Percentiles rank a stretch among this genome's conserved stretches.
Conservation (phyloP, 2,888 invertebrate species). For the Ceriagrion tenellum region DNA sequence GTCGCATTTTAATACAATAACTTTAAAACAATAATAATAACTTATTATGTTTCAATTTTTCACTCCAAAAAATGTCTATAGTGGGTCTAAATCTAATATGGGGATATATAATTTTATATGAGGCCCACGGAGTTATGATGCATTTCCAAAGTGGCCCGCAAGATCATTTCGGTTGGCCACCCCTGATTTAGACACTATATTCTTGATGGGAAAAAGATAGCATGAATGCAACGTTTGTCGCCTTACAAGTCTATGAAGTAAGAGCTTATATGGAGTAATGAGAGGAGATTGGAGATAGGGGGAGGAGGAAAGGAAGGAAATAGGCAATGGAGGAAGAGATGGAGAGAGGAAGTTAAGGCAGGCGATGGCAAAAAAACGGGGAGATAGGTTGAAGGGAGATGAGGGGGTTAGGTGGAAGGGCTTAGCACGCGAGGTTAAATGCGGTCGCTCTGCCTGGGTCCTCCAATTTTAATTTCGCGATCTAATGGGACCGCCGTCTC, state of each 20-base stretch:
- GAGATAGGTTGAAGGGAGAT: background rate
- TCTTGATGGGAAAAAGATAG: background rate
- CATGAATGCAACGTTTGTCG: background rate
- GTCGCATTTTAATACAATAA: too few relatives aligned
- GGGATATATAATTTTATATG: too few relatives aligned
- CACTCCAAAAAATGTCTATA: too few relatives aligned
- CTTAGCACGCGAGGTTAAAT: conserved; percentile 46
- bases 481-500: conserved; percentile 60
- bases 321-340: background rate
- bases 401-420: background rate
- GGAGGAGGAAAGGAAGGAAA: background rate
- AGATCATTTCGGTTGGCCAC: too few relatives aligned
- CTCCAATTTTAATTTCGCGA: conserved; percentile 65
- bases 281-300: too few relatives aligned
- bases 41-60: too few relatives aligned
- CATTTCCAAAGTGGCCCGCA: too few relatives aligned
- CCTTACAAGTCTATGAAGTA: background rate
- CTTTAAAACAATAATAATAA: too few relatives aligned
- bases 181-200: too few relatives aligned
- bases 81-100: too few relatives aligned
- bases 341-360: background rate
- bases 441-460: conserved; percentile 58
- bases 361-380: background rate
- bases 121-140: too few relatives aligned
- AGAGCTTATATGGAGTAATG: background rate